Evolutionary conservation across 2,797 vertebrate species (phyloP).

Genomic region (Acanthurus tractus): DNA sequence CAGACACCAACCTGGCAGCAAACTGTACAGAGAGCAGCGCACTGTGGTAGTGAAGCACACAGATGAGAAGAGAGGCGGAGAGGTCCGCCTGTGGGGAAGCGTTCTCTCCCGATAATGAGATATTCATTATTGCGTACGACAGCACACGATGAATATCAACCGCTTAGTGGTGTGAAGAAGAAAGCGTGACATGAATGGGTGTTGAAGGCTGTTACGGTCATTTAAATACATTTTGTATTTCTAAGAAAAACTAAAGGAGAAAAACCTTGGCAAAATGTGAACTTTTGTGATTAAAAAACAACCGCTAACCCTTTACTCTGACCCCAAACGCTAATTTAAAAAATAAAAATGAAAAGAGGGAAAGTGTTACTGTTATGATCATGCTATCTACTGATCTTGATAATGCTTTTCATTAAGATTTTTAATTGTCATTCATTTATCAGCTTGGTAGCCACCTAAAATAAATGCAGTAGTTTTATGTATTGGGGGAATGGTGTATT

Average conservation of each 20-base stretch:
- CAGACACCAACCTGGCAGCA: constrained; percentile 15
- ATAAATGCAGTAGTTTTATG: not conserved
- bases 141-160: not conserved
- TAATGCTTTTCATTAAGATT: not conserved
- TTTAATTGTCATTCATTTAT: too few relatives aligned
- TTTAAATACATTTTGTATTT: not conserved
- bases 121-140: not conserved
- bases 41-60: not conserved
- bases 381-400: not conserved
- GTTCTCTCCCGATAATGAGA: not conserved
- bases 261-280: too few relatives aligned
- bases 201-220: not conserved
- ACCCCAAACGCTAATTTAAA: too few relatives aligned
- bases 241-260: not conserved
- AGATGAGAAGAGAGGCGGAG: not conserved
- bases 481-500: too few relatives aligned
- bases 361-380: too few relatives aligned
- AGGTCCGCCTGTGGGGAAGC: not conserved
- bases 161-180: not conserved
- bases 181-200: not conserved
- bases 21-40: constrained; percentile 9
- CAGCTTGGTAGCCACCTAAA: not conserved
- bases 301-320: too few relatives aligned
- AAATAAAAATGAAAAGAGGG: too few relatives aligned
- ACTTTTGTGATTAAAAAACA: too few relatives aligned